Evolutionary conservation across 2,888 invertebrate species (phyloP).

Genomic region (Torymus aiolomorphi): DNA sequence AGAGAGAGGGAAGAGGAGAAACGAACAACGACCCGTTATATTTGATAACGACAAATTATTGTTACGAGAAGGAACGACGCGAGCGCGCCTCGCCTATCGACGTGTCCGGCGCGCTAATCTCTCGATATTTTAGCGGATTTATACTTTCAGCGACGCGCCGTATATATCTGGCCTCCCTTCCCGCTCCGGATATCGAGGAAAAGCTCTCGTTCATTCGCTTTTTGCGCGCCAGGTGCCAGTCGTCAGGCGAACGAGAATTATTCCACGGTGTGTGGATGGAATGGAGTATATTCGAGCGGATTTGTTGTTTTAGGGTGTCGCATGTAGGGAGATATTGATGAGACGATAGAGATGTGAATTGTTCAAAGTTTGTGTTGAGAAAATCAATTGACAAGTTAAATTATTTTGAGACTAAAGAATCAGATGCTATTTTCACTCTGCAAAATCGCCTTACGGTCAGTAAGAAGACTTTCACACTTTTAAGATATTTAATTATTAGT

Average conservation of each 20-base stretch:
- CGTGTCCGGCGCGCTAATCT: conserved; percentile 72
- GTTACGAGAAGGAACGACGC: conserved; percentile 74
- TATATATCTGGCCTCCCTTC: conserved; percentile 2
- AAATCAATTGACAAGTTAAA: too few relatives aligned
- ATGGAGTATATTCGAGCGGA: too few relatives aligned
- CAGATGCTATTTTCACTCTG: too few relatives aligned
- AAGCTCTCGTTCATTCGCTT: conserved; percentile 29
- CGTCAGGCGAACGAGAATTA: conserved; percentile 59
- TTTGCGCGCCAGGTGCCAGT: neutral
- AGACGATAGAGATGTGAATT: too few relatives aligned
- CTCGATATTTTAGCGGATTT: conserved; percentile 74
- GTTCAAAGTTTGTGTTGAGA: too few relatives aligned
- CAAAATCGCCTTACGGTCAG: too few relatives aligned
- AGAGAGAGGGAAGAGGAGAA: conserved; percentile 29
- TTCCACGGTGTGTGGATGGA: conserved; percentile 18
- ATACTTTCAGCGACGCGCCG: conserved; percentile 63
- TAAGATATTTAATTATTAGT: too few relatives aligned
- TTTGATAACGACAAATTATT: conserved; percentile 76
- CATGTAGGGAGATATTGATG: too few relatives aligned
- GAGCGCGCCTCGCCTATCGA: conserved; percentile 64
- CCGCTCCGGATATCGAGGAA: conserved; percentile 18
- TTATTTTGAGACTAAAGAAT: too few relatives aligned
- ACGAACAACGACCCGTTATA: conserved; percentile 60
- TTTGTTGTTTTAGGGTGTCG: too few relatives aligned
- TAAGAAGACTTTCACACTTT: too few relatives aligned